A percentile compares a stretch with the other conserved stretches of the same genome.
Evolutionary conservation across 2,797 vertebrate genomes (phyloP).

Genomic region (Telmatherina bonti): DNA sequence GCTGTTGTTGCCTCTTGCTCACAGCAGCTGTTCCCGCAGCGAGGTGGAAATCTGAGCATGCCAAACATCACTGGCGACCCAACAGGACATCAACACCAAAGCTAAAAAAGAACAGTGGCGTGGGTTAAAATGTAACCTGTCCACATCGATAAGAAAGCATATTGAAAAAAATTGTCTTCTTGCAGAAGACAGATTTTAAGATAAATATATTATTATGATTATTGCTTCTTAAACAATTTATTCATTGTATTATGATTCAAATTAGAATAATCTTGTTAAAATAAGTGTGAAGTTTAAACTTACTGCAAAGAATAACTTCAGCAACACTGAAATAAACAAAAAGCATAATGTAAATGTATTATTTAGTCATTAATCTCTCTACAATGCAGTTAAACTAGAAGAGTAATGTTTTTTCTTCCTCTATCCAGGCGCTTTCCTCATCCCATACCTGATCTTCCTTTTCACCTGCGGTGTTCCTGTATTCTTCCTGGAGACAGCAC

Average conservation of each 20-base stretch:
- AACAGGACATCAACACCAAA: conserved; percentile 23
- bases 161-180: no score
- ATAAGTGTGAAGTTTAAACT: no score
- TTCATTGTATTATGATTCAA: no score
- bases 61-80: conserved; percentile 49
- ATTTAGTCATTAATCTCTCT: neutral
- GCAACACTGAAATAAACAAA: no score
- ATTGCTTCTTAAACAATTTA: no score
- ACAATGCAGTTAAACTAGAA: neutral
- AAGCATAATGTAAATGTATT: neutral
- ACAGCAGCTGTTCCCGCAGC: conserved; percentile 69
- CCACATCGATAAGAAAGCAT: no score
- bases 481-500: conserved; percentile 92
- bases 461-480: conserved; percentile 95
- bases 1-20: conserved; percentile 80
- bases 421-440: conserved; percentile 93
- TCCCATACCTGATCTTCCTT: conserved; percentile 97
- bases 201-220: no score
- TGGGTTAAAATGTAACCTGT: conserved; percentile 1
- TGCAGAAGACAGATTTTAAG: no score
- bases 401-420: neutral
- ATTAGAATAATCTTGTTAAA: no score
- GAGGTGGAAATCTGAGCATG: conserved; percentile 65
- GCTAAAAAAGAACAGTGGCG: conserved; percentile 12
- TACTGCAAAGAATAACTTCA: no score